Conservation (phyloP, 2,888 invertebrate genomes). For the Eilema caniola region DNA sequence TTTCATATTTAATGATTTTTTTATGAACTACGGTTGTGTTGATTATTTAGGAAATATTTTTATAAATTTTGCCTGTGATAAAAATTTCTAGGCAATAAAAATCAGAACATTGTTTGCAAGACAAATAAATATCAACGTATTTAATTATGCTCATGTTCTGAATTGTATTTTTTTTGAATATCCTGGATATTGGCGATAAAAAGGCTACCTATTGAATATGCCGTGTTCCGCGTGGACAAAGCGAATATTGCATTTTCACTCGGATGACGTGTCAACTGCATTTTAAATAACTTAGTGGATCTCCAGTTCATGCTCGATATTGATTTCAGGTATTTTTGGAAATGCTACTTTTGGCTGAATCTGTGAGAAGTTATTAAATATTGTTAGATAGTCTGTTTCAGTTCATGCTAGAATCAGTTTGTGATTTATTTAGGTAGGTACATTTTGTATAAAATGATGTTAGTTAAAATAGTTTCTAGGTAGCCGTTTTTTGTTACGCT, state of each 20-base stretch:
- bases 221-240: constrained; percentile 76
- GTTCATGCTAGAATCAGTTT: constrained; percentile 7
- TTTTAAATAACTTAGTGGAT: constrained; percentile 83
- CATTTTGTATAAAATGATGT: background rate
- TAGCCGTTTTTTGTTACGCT: no score
- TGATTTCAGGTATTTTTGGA: constrained; percentile 75
- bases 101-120: background rate
- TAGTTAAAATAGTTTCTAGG: no score
- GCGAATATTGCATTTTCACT: constrained; percentile 83
- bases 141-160: constrained; percentile 52
- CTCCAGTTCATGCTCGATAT: constrained; percentile 63
- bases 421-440: background rate
- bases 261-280: constrained; percentile 83
- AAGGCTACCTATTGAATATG: constrained; percentile 68
- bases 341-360: constrained; percentile 32
- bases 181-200: constrained; percentile 58
- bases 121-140: constrained; percentile 27
- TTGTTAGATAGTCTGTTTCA: constrained; percentile 14
- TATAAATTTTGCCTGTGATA: no score
- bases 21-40: no score
- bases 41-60: no score
- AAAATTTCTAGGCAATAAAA: background rate
- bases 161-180: constrained; percentile 53
- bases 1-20: no score
- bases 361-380: constrained; percentile 17